A percentile compares a stretch with the other conserved stretches of the same genome.
Evolutionary conservation across 2,113 vertebrate genomes (phyloP).

Genomic region (Callocephalon fimbriatum): DNA sequence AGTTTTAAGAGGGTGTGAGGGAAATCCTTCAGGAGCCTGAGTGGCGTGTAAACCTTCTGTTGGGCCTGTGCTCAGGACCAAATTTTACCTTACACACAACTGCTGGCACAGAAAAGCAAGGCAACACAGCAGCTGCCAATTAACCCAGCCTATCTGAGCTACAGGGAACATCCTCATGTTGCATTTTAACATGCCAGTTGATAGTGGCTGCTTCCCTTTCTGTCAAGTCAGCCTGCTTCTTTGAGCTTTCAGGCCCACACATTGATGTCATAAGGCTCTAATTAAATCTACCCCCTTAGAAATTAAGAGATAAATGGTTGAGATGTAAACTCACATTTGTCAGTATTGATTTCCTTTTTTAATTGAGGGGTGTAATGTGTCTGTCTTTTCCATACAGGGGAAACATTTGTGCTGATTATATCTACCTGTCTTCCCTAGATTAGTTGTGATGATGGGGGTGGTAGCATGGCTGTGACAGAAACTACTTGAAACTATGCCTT

Average conservation of each 20-base stretch:
- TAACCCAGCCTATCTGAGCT: background rate
- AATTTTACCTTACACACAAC: background rate
- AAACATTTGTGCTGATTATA: slow-evolving; percentile 75
- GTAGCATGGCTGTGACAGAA: slow-evolving; percentile 49
- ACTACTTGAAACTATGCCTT: slow-evolving; percentile 54
- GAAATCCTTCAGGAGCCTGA: background rate
- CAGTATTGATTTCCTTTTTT: slow-evolving; percentile 77
- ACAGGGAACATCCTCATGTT: slow-evolving; percentile 6
- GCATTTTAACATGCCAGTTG: slow-evolving; percentile 14
- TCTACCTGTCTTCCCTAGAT: slow-evolving; percentile 66
- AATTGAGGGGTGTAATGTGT: slow-evolving; percentile 74
- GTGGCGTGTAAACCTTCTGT: background rate
- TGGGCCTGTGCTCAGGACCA: background rate
- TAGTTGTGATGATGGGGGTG: slow-evolving; percentile 48
- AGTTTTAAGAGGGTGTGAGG: accelerated
- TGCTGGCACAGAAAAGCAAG: background rate
- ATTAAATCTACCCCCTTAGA: slow-evolving; percentile 69
- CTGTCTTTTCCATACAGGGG: slow-evolving; percentile 59
- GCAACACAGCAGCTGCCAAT: slow-evolving; percentile 23
- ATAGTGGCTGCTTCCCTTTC: slow-evolving; percentile 17
- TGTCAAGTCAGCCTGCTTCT: slow-evolving; percentile 52
- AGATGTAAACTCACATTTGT: slow-evolving; percentile 75
- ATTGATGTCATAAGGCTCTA: slow-evolving; percentile 70
- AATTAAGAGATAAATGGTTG: slow-evolving; percentile 74
- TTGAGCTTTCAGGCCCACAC: slow-evolving; percentile 65